Percentiles rank a stretch among this genome's conserved stretches.
Evolutionary conservation across 37 sponge, comb jelly and placozoan species (phyloP).

Genomic region (Halisarca cf. caerulea): DNA sequence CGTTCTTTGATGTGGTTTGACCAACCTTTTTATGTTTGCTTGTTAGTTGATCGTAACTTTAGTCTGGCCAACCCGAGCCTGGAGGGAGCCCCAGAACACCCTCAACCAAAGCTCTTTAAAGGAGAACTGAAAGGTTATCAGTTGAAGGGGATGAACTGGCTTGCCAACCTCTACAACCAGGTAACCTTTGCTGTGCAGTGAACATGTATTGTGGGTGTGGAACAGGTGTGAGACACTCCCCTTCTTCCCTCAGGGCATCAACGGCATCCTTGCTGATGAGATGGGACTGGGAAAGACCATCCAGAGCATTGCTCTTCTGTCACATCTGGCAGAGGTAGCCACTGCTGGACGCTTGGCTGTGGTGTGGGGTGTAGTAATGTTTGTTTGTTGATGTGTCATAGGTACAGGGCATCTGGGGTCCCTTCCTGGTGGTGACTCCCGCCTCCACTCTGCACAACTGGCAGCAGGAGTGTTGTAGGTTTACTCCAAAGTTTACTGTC

Average conservation of each 20-base stretch:
- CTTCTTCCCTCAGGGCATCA: slow-evolving; percentile 73
- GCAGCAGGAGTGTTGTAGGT: slow-evolving; percentile 92
- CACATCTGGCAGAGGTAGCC: slow-evolving; percentile 84
- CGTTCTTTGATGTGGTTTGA: background rate
- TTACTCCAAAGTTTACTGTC: slow-evolving; percentile 70
- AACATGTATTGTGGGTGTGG: background rate
- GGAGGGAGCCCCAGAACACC: slow-evolving; percentile 51
- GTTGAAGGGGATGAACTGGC: slow-evolving; percentile 96
- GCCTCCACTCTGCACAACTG: slow-evolving; percentile 97
- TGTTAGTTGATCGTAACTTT: slow-evolving; percentile 83
- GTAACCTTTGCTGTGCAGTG: background rate
- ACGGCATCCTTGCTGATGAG: slow-evolving; percentile 96
- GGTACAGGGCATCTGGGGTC: slow-evolving; percentile 91
- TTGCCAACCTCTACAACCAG: slow-evolving; percentile 90
- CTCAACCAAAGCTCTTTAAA: slow-evolving; percentile 82
- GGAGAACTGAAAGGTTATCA: slow-evolving; percentile 90
- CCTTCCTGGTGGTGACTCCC: slow-evolving; percentile 90
- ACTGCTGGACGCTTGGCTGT: no score
- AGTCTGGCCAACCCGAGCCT: slow-evolving; percentile 85
- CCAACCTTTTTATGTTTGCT: background rate
- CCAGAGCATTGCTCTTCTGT: slow-evolving; percentile 86
- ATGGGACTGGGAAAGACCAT: slow-evolving; percentile 98
- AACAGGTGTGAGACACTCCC: background rate
- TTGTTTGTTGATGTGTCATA: background rate
- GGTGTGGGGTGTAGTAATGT: no score